A percentile compares a stretch with the other conserved stretches of the same genome.
These are phyloP conservation scores for Holcopasites calliopsidis DNA, from an alignment of 1,140 invertebrate species.

Conservation along the genomic window DNA sequence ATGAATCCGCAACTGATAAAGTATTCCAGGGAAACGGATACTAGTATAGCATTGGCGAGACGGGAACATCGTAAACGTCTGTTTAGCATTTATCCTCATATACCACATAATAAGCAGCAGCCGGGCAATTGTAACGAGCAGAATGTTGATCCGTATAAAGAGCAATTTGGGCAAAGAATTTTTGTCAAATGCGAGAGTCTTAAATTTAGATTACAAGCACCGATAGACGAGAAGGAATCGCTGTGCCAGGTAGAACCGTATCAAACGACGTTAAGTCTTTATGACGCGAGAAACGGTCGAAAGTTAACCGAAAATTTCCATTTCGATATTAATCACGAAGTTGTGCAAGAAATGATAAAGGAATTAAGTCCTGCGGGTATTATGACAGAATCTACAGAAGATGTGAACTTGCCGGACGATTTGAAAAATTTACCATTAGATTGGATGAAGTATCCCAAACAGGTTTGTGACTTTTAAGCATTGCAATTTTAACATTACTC, in stretches of 20 bases:
- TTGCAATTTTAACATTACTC: slow-evolving; percentile 67
- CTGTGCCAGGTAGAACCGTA: slow-evolving; percentile 95
- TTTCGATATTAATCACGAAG: slow-evolving; percentile 91
- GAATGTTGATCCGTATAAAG: slow-evolving; percentile 85
- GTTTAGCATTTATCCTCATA: slow-evolving; percentile 84
- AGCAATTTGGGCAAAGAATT: slow-evolving; percentile 92
- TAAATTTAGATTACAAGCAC: slow-evolving; percentile 90
- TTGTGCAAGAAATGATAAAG: slow-evolving; percentile 82
- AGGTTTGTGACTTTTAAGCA: slow-evolving; percentile 71
- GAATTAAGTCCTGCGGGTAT: slow-evolving; percentile 65
- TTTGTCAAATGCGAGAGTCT: slow-evolving; percentile 91
- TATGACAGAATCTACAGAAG: slow-evolving; percentile 61
- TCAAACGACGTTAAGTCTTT: slow-evolving; percentile 91
- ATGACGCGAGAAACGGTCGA: slow-evolving; percentile 90
- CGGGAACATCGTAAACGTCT: slow-evolving; percentile 87
- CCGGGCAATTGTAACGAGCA: slow-evolving; percentile 69
- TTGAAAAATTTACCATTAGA: slow-evolving; percentile 82
- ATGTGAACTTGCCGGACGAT: slow-evolving; percentile 72
- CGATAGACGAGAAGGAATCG: slow-evolving; percentile 88
- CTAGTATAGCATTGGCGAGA: slow-evolving; percentile 88
- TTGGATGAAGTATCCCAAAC: slow-evolving; percentile 84
- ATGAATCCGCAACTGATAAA: slow-evolving; percentile 94
- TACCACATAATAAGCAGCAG: slow-evolving; percentile 77
- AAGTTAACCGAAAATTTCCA: slow-evolving; percentile 97
- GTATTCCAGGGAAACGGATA: slow-evolving; percentile 94